phyloP scores from a whole-genome alignment of 2,888 invertebrate species.

The Blomia tropicalis region DNA sequence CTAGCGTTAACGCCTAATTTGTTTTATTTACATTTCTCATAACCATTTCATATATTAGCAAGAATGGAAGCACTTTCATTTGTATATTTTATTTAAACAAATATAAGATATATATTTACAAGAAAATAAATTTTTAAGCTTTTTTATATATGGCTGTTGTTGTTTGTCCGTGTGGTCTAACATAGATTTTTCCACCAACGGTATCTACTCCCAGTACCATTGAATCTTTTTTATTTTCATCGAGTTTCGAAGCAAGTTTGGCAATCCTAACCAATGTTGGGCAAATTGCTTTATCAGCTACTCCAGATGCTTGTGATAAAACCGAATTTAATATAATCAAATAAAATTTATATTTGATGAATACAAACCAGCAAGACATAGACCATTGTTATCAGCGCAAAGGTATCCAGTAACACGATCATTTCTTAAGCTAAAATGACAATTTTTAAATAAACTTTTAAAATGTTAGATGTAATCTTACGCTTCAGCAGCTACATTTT shows the following conservation, averaged over 20 bases:
- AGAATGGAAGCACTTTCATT: too few species aligned
- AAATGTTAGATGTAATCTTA: neutral
- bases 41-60: neutral
- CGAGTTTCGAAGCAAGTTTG: neutral
- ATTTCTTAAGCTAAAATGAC: neutral
- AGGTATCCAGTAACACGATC: neutral
- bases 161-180: neutral
- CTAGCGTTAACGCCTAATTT: neutral
- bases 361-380: neutral
- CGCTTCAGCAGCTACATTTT: neutral
- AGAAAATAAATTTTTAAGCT: neutral
- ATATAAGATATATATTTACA: too few species aligned
- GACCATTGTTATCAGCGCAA: neutral
- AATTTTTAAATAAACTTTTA: neutral
- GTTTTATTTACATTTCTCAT: neutral
- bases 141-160: conserved; percentile 2
- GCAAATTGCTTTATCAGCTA: neutral
- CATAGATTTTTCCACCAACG: neutral
- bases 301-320: neutral
- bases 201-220: conserved; percentile 6
- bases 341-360: too few species aligned
- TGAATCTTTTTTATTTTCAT: conserved; percentile 1
- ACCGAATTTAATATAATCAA: too few species aligned
- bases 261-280: neutral
- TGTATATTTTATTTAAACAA: too few species aligned